Percentiles rank a stretch among this genome's conserved stretches.
Evolutionary conservation across 2,113 vertebrate species (phyloP).

Genomic region (Ailuropoda melanoleuca): DNA sequence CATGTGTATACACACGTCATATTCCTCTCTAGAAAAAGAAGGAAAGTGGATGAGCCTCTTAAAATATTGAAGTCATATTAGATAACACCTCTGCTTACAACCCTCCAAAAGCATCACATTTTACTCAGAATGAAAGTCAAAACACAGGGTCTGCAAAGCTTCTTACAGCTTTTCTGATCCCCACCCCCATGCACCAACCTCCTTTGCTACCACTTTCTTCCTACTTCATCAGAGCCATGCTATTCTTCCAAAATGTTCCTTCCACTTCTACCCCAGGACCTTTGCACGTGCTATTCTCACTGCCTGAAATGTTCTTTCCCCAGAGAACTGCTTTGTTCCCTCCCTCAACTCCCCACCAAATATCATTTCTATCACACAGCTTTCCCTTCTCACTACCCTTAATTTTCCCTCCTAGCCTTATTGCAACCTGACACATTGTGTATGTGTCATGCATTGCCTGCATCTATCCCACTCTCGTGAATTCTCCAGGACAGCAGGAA

Average conservation of each 20-base stretch:
- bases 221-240: fast-evolving
- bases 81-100: neutral
- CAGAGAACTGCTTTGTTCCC: no score
- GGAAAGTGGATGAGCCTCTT: neutral
- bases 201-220: neutral
- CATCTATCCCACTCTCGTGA: neutral
- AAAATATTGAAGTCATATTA: neutral
- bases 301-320: neutral
- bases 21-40: neutral
- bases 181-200: no score
- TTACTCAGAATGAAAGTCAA: neutral
- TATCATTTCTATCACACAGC: neutral
- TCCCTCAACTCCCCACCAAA: neutral
- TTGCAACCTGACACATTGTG: neutral
- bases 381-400: neutral
- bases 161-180: neutral
- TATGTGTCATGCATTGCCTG: neutral
- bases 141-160: neutral
- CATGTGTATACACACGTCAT: fast-evolving
- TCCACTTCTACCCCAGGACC: neutral
- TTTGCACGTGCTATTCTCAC: neutral
- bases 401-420: neutral
- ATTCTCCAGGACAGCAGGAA: neutral
- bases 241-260: neutral
- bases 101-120: neutral